Percentiles rank a stretch among this genome's conserved stretches.
Evolutionary conservation across 2,797 vertebrate species (phyloP).

Genomic region (Sebastes goodei): DNA sequence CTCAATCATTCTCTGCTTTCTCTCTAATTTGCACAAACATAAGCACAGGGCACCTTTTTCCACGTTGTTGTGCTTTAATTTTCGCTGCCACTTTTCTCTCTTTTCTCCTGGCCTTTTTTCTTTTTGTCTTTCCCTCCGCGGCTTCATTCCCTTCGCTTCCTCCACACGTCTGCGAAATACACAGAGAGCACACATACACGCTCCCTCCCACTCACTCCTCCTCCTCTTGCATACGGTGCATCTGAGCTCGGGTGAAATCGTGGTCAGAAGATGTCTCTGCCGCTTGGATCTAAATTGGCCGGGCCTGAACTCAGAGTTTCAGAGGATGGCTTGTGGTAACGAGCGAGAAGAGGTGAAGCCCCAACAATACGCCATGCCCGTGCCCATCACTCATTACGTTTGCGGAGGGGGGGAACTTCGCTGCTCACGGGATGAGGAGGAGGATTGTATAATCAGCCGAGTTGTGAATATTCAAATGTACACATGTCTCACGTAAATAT

Average conservation of each 20-base stretch:
- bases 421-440: constrained; percentile 13
- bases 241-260: constrained; percentile 43
- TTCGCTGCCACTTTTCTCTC: constrained; percentile 24
- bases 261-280: constrained; percentile 54
- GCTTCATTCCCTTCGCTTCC: constrained; percentile 25
- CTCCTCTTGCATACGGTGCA: constrained; percentile 39
- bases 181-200: constrained; percentile 42
- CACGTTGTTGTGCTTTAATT: constrained; percentile 31
- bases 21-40: constrained; percentile 37
- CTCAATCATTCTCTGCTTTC: constrained; percentile 9
- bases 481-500: constrained; percentile 61
- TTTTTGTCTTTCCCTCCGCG: constrained; percentile 22
- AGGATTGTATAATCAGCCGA: constrained; percentile 35
- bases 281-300: constrained; percentile 71
- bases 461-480: constrained; percentile 52
- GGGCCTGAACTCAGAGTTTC: constrained; percentile 49
- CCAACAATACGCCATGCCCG: background rate
- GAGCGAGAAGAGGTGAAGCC: constrained; percentile 43
- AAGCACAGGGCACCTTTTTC: background rate
- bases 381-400: constrained; percentile 50
- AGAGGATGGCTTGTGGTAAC: constrained; percentile 49
- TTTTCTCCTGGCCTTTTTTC: constrained; percentile 20
- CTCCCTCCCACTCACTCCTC: constrained; percentile 43
- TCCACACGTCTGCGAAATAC: constrained; percentile 53
- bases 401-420: background rate